Evolutionary conservation across 30 jellyfish, hydroid and myxozoan species (phyloP).

Genomic region (Chrysaora quinquecirrha): DNA sequence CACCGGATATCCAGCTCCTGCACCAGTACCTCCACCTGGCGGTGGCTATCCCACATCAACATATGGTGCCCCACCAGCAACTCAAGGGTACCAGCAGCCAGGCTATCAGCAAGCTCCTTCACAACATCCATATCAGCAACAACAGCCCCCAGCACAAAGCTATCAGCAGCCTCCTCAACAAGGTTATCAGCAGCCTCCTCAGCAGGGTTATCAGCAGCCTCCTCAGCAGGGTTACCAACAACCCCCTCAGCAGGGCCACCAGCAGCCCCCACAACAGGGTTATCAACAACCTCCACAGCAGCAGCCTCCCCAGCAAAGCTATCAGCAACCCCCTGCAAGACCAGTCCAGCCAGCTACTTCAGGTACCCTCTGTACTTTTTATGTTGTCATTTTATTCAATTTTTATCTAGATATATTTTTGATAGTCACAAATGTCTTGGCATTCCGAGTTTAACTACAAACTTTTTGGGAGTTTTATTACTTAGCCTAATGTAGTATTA

Average conservation of each 20-base stretch:
- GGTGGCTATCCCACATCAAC: slow-evolving; percentile 57
- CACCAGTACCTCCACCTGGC: slow-evolving; percentile 64
- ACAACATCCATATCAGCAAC: slow-evolving; percentile 54
- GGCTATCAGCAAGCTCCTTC: slow-evolving; percentile 78
- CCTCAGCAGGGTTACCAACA: slow-evolving; percentile 61
- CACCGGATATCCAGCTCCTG: slow-evolving; percentile 43
- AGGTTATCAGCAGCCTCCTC: slow-evolving; percentile 55
- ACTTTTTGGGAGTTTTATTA: no score
- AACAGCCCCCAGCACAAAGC: slow-evolving; percentile 47
- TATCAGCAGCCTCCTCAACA: slow-evolving; percentile 59
- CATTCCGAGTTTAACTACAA: no score
- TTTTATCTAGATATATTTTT: no score
- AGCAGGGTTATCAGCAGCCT: slow-evolving; percentile 76
- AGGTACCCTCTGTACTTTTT: no score
- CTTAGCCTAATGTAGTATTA: no score
- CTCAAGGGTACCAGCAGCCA: slow-evolving; percentile 69
- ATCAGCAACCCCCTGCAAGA: slow-evolving; percentile 22
- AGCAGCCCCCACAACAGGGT: slow-evolving; percentile 58
- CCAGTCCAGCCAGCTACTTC: slow-evolving; percentile 4
- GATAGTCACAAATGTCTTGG: no score
- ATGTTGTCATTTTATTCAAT: no score
- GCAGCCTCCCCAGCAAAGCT: slow-evolving; percentile 67
- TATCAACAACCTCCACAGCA: slow-evolving; percentile 54
- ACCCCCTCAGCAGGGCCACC: no score
- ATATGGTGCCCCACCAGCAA: slow-evolving; percentile 72